These are phyloP conservation scores for Sebastes nivosus DNA, from an alignment of 2,797 vertebrate genomes.

Conservation along the genomic window DNA sequence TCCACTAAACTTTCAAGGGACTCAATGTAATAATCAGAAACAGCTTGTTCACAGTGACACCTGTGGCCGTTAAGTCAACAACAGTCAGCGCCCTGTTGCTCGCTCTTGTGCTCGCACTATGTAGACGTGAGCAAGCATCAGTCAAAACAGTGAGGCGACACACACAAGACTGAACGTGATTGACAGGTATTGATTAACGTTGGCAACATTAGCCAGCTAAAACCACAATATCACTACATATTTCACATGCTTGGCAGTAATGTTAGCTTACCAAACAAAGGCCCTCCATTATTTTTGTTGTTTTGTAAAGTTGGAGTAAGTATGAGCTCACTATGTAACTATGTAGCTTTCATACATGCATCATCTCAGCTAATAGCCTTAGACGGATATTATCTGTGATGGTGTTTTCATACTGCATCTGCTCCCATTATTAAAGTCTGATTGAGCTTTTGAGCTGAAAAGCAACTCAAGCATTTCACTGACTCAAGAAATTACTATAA, in stretches of 20 bases:
- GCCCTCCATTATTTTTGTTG: background rate
- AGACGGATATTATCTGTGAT: background rate
- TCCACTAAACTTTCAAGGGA: background rate
- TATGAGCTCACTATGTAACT: background rate
- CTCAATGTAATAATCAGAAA: too few relatives aligned
- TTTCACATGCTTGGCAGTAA: too few relatives aligned
- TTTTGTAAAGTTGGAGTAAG: background rate
- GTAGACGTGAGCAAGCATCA: too few relatives aligned
- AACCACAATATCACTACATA: too few relatives aligned
- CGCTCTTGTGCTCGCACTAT: too few relatives aligned
- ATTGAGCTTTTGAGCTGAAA: background rate
- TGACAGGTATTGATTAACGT: background rate
- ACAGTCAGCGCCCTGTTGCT: too few relatives aligned
- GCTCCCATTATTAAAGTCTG: background rate
- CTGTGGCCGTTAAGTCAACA: too few relatives aligned
- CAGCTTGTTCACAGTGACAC: too few relatives aligned
- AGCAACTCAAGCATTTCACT: background rate
- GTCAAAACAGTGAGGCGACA: too few relatives aligned
- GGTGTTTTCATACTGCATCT: background rate
- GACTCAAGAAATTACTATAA: constrained; percentile 1
- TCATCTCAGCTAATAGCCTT: background rate
- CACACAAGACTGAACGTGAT: too few relatives aligned
- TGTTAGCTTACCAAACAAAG: too few relatives aligned
- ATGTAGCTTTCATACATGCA: background rate
- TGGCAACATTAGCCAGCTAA: background rate